Percentiles rank a stretch among this genome's conserved stretches.
Conservation (phyloP, 2,113 vertebrate genomes). For the Catagonus wagneri region DNA sequence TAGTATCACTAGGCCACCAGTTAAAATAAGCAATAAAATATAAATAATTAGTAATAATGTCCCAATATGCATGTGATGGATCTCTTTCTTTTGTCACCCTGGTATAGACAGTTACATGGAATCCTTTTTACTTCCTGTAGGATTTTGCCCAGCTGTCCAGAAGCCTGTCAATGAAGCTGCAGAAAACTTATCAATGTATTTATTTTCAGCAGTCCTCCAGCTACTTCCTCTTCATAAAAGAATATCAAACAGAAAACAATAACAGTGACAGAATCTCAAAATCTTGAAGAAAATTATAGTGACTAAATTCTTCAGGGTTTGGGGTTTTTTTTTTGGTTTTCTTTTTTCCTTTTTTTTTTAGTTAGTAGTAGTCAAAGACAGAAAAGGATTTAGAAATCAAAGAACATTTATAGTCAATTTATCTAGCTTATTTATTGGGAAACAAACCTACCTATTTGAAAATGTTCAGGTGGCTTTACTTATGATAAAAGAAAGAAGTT, state of each 20-base stretch:
- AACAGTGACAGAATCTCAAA: neutral
- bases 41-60: neutral
- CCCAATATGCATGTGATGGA: neutral
- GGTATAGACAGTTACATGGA: neutral
- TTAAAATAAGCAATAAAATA: neutral
- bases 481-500: neutral
- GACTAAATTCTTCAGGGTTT: neutral
- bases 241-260: neutral
- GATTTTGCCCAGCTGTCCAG: neutral
- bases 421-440: conserved; percentile 38
- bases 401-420: conserved; percentile 32
- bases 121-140: neutral
- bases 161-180: neutral
- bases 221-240: neutral
- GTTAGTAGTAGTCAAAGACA: neutral
- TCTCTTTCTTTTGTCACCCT: neutral
- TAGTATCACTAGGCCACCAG: neutral
- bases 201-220: neutral
- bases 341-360: neutral
- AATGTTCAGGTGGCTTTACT: too few species aligned
- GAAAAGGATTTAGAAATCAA: conserved; percentile 49
- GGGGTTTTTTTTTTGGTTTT: too few species aligned
- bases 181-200: neutral
- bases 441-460: conserved; percentile 47
- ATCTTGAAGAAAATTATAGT: neutral